Conservation (phyloP, 2,113 vertebrate genomes). For the Raja brachyura region DNA sequence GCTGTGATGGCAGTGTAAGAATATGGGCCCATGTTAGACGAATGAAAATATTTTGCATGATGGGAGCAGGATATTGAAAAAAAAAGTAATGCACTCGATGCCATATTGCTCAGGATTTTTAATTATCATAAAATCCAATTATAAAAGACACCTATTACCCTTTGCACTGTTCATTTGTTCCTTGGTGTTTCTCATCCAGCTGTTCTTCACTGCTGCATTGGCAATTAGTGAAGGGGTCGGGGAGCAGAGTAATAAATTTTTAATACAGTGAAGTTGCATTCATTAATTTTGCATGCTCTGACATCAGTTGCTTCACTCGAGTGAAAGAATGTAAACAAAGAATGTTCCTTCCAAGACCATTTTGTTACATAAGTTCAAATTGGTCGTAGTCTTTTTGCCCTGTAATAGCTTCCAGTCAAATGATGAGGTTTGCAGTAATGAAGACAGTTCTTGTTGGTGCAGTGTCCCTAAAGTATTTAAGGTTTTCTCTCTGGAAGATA, state of each 20-base stretch:
- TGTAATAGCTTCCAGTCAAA: not conserved
- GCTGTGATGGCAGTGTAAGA: not conserved
- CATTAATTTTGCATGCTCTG: constrained; percentile 16
- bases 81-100: not conserved
- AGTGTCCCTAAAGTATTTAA: not conserved
- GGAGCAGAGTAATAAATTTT: not conserved
- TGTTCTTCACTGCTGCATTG: not conserved
- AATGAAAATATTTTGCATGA: not conserved
- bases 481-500: not conserved
- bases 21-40: not conserved
- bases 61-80: not conserved
- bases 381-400: not conserved
- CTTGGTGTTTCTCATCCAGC: not conserved
- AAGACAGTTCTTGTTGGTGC: not conserved
- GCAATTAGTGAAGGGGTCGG: not conserved
- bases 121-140: not conserved
- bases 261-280: not conserved
- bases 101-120: not conserved
- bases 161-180: not conserved
- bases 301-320: not conserved
- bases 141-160: not conserved
- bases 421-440: not conserved
- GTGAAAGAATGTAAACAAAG: constrained; percentile 13
- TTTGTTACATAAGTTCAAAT: constrained; percentile 8
- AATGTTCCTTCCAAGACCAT: not conserved